A percentile compares a stretch with the other conserved stretches of the same genome.
Conservation (phyloP, 35 echinoderm and acorn worm genomes). For the Lytechinus variegatus region DNA sequence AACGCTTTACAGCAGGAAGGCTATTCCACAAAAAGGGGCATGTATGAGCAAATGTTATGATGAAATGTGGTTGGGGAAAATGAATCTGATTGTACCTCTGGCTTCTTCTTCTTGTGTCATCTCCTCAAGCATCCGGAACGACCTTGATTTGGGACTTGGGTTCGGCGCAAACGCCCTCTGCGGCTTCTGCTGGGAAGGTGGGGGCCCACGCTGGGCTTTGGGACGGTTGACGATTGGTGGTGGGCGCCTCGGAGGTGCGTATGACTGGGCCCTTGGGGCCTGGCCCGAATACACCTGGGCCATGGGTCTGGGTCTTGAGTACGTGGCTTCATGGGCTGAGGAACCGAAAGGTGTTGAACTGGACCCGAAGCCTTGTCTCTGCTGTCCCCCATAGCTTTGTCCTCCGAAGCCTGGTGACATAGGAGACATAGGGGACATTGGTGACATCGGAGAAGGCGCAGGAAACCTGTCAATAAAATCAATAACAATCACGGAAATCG, state of each 20-base stretch:
- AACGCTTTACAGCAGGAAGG: too few species aligned
- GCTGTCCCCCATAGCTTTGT: neutral
- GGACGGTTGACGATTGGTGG: neutral
- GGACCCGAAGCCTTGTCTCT: neutral
- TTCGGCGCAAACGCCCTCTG: constrained; percentile 22
- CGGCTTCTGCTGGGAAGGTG: neutral
- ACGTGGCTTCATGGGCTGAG: neutral
- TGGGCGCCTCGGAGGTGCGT: neutral
- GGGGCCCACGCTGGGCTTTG: neutral
- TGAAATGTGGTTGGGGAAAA: too few species aligned
- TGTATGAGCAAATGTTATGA: too few species aligned
- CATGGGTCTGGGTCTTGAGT: neutral
- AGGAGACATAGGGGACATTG: neutral
- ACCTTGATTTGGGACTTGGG: constrained; percentile 70
- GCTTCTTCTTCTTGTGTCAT: constrained; percentile 72
- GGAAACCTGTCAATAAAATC: neutral
- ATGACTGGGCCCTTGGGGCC: constrained; percentile 14
- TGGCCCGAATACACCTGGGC: neutral
- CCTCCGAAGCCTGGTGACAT: neutral
- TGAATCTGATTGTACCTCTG: constrained; percentile 21
- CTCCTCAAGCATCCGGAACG: constrained; percentile 86
- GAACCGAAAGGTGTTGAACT: neutral
- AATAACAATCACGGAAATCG: neutral
- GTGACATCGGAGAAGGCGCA: neutral
- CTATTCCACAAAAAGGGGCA: too few species aligned